These are phyloP conservation scores for Dilophus febrilis DNA, from an alignment of 2,888 invertebrate genomes.

Conservation along the genomic window DNA sequence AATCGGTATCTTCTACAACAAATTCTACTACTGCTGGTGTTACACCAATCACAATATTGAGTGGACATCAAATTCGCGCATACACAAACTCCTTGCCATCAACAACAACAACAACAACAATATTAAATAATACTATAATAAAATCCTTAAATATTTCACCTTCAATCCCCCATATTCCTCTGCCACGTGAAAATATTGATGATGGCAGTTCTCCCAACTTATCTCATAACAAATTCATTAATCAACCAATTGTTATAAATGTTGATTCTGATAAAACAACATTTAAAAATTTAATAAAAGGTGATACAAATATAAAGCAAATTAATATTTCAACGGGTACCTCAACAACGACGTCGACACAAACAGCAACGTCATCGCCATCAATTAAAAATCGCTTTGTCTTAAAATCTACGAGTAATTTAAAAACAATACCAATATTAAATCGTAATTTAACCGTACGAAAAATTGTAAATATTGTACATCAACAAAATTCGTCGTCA, in stretches of 20 bases:
- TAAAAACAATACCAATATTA: conserved; percentile 15
- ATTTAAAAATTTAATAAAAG: conserved; percentile 12
- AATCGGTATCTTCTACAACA: background rate
- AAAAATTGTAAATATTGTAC: conserved; percentile 18
- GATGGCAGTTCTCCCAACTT: no score
- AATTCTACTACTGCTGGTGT: background rate
- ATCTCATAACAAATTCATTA: no score
- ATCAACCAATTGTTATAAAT: conserved; percentile 12
- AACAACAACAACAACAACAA: conserved; percentile 3
- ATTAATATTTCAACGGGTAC: conserved; percentile 19
- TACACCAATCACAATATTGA: background rate
- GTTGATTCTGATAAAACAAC: conserved; percentile 10
- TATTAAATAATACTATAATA: conserved; percentile 2
- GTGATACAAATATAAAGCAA: conserved; percentile 9
- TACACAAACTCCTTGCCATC: conserved; percentile 2
- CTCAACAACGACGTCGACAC: conserved; percentile 13
- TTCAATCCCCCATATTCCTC: no score
- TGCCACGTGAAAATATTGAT: background rate
- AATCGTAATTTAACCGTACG: conserved; percentile 21
- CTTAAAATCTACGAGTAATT: no score
- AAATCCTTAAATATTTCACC: background rate
- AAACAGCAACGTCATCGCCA: background rate
- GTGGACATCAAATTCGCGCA: conserved; percentile 1
- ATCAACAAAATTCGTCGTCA: conserved; percentile 11
- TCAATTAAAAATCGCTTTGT: no score